Conservation (phyloP, 2,888 invertebrate species). For the Lamellibrachia columna region DNA sequence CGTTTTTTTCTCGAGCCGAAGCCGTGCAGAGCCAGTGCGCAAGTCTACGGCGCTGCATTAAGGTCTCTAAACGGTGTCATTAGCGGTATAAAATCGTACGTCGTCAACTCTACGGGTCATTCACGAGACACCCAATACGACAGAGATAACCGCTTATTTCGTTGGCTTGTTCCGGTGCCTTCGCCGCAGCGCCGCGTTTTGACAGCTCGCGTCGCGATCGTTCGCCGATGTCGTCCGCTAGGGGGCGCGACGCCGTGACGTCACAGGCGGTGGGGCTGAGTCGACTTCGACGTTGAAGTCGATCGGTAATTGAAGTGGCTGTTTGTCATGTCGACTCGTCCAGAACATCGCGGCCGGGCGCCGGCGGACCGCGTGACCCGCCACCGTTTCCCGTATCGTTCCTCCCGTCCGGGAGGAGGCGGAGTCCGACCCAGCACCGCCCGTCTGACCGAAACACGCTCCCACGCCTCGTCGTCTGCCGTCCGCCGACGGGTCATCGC, state of each 20-base stretch:
- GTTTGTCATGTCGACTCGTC: not conserved
- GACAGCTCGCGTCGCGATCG: not conserved
- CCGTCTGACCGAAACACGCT: not conserved
- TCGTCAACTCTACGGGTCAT: not conserved
- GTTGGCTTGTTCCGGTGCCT: not conserved
- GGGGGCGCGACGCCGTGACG: not conserved
- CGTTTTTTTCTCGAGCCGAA: not conserved
- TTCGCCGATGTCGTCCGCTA: not conserved
- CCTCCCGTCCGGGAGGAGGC: not conserved
- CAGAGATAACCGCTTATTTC: not conserved
- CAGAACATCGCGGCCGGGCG: not conserved
- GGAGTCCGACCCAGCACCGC: no score
- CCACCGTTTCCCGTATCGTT: not conserved
- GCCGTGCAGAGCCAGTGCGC: not conserved
- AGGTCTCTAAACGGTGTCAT: constrained; percentile 12
- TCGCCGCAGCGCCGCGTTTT: not conserved
- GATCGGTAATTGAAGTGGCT: constrained; percentile 11
- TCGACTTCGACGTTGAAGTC: not conserved
- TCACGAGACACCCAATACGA: not conserved
- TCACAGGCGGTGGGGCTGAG: not conserved
- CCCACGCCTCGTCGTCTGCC: not conserved
- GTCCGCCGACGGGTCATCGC: not conserved
- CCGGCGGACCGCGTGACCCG: not conserved
- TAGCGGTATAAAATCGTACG: constrained; percentile 2
- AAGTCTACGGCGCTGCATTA: not conserved